phyloP scores from a whole-genome alignment of 2,888 invertebrate genomes.

The Scaptomyza polygonia region DNA sequence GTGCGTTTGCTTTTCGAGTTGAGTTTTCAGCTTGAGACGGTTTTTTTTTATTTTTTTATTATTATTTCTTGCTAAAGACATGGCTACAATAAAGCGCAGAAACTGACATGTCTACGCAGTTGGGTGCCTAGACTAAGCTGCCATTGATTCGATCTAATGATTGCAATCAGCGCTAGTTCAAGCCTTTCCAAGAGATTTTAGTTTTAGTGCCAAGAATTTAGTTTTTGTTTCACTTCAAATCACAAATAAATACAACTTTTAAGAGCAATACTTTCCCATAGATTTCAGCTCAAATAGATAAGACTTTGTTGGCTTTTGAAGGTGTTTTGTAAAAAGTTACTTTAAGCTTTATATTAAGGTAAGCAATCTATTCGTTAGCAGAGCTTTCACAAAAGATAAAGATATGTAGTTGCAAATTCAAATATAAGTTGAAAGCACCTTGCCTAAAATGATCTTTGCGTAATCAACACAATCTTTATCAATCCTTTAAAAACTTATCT shows the following conservation, averaged over 20 bases:
- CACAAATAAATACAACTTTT: background rate
- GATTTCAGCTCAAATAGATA: background rate
- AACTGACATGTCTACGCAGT: conserved; percentile 74
- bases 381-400: too few relatives aligned
- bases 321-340: too few relatives aligned
- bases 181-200: conserved; percentile 35
- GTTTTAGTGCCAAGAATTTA: background rate
- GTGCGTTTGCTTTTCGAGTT: conserved; percentile 73
- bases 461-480: background rate
- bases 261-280: background rate
- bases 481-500: background rate
- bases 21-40: conserved; percentile 47
- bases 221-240: background rate
- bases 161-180: conserved; percentile 46
- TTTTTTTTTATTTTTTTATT: conserved; percentile 10
- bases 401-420: too few relatives aligned
- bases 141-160: conserved; percentile 54
- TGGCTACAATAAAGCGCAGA: conserved; percentile 56
- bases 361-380: too few relatives aligned
- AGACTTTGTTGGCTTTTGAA: too few relatives aligned
- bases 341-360: too few relatives aligned
- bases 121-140: conserved; percentile 61
- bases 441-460: background rate
- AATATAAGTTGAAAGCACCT: too few relatives aligned
- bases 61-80: conserved; percentile 30